Base-by-base conservation (phyloP, 1,140 invertebrate genomes). In the Orius laevigatus region DNA sequence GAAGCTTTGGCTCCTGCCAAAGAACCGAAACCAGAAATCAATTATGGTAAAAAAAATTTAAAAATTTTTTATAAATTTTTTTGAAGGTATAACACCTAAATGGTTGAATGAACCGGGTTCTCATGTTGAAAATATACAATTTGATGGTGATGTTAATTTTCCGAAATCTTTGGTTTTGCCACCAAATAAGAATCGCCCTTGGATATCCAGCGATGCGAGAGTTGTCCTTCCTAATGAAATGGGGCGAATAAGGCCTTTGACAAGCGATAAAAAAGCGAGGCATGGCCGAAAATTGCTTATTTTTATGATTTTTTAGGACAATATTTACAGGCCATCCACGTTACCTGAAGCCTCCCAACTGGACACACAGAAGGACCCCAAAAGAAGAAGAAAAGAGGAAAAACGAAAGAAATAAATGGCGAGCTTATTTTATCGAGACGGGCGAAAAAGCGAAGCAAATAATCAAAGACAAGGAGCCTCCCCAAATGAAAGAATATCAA, bases 161-260 rank as follows among this genome's bases (percentile, higher is more conserved):
- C 10, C 15, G 19, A 31, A 6, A 9, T 45, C 51, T 3, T 42
- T 54, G 11, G 16, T 48, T 2, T 11, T 32, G 11, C 33, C 35
- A 1, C 12, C 3, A 15, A 41, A 15, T 19, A 25, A 12, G 1
- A 25, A 40, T 14, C 20, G 16, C 2, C 52, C 47, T 2, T 38
- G 36, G 35, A 18, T 53, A 5, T n/a, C 48, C 8, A 18, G 32
- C 12, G 12, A 50, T 15, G 47, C 39, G 15, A 14, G 48, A 25
- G 42, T 56, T 4, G 55, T 50, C 10, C 54, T 54, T 38, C 55
- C 55, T 16, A 56, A 56, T 33, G 55, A 56, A 41, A 50, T 20
- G 38, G 50, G 47, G 14, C 45, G 35, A 8, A 25, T 25, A 3
- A 3, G 25, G 3, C 25, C 25, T 25, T 25, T 25, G 8, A 25